A percentile compares a stretch with the other conserved stretches of the same genome.
These are phyloP conservation scores for Tragelaphus strepsiceros DNA, from an alignment of 2,113 vertebrate species.

Conservation along the genomic window DNA sequence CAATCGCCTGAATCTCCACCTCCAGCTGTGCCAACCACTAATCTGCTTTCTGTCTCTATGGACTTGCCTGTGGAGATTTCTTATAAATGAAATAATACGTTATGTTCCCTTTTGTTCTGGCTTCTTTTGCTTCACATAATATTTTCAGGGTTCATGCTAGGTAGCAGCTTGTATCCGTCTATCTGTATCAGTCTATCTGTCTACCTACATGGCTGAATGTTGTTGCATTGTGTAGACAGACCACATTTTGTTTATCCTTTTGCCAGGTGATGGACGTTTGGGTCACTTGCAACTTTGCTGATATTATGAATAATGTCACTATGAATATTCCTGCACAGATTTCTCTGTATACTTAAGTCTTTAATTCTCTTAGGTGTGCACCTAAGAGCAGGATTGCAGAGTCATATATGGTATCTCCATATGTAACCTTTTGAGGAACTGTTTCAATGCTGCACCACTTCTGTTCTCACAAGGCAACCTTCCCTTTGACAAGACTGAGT, in stretches of 20 bases:
- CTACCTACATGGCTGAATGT: neutral
- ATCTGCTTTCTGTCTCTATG: neutral
- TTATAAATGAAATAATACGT: neutral
- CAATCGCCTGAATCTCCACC: neutral
- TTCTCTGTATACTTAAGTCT: neutral
- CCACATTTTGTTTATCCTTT: neutral
- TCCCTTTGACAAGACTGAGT: neutral
- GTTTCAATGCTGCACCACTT: rapidly evolving
- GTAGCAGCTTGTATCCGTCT: neutral
- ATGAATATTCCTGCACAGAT: neutral
- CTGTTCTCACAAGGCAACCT: neutral
- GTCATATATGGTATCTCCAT: neutral
- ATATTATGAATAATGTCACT: neutral
- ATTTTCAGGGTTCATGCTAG: neutral
- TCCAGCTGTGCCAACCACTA: neutral
- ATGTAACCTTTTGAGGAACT: neutral
- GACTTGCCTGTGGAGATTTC: neutral
- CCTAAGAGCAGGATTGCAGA: too few relatives aligned
- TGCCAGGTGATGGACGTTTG: neutral
- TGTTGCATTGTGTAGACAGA: too few relatives aligned
- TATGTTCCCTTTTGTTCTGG: neutral
- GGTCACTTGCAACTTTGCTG: neutral
- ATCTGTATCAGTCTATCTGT: neutral
- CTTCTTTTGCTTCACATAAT: neutral
- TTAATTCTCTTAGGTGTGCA: neutral